Conservation (phyloP, 2,888 invertebrate genomes). For the Halocaridina rubra region DNA sequence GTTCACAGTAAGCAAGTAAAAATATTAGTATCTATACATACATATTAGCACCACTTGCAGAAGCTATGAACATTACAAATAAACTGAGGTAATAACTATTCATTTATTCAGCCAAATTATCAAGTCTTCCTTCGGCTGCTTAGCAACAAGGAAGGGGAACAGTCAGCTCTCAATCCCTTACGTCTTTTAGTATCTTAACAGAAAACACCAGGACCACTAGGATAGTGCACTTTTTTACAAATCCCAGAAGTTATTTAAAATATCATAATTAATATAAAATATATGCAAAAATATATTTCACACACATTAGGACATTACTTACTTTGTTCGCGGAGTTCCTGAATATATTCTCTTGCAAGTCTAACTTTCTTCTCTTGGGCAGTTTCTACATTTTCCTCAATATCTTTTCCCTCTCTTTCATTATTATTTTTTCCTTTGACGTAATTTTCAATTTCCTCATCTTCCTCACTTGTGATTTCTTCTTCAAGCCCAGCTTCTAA, state of each 20-base stretch:
- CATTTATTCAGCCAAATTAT: too few relatives aligned
- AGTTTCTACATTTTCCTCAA: conserved; percentile 75
- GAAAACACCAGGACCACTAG: background rate
- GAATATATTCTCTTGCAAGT: conserved; percentile 88
- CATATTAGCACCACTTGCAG: too few relatives aligned
- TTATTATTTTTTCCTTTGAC: conserved; percentile 65
- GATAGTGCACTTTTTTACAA: background rate
- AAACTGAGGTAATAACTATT: too few relatives aligned
- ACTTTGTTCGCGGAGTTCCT: conserved; percentile 85
- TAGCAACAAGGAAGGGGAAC: background rate
- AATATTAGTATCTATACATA: too few relatives aligned
- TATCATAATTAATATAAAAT: background rate
- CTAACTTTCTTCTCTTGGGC: conserved; percentile 91
- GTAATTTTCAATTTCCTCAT: conserved; percentile 46
- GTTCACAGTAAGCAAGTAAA: too few relatives aligned
- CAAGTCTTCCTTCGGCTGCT: too few relatives aligned
- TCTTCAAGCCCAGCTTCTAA: conserved; percentile 32
- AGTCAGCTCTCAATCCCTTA: background rate
- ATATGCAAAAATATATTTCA: too few relatives aligned
- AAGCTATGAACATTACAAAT: too few relatives aligned
- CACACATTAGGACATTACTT: too few relatives aligned
- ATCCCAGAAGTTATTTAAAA: background rate
- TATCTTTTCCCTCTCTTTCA: conserved; percentile 67
- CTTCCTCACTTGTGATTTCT: conserved; percentile 57
- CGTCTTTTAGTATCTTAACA: background rate